Evolutionary conservation across 1,140 invertebrate genomes (phyloP).

Genomic region (Belonocnema kinseyi): DNA sequence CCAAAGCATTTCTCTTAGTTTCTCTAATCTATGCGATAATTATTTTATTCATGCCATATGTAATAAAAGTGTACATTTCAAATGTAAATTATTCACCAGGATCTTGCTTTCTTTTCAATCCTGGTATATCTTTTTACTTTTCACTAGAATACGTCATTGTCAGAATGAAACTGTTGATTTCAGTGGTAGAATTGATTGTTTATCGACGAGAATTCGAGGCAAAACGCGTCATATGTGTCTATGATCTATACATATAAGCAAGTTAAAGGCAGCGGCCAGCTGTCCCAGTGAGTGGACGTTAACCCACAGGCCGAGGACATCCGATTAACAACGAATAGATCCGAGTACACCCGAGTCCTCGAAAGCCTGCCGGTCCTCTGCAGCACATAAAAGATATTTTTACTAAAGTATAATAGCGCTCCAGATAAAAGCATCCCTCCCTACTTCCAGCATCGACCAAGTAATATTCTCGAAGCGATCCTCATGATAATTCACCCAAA

Average conservation of each 20-base stretch:
- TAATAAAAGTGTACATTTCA: too few species aligned
- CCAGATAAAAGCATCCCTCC: slow-evolving; percentile 49
- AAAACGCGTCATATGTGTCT: neutral
- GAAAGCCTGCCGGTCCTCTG: slow-evolving; percentile 46
- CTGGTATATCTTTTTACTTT: too few species aligned
- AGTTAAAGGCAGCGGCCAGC: slow-evolving; percentile 65
- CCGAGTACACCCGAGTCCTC: slow-evolving; percentile 53
- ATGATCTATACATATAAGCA: slow-evolving; percentile 53
- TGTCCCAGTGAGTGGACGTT: slow-evolving; percentile 75
- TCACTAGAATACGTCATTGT: too few species aligned
- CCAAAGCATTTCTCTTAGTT: too few species aligned
- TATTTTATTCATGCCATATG: too few species aligned
- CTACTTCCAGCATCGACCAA: neutral
- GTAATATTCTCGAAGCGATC: slow-evolving; percentile 18
- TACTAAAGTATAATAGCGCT: slow-evolving; percentile 43
- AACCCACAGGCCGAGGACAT: slow-evolving; percentile 70
- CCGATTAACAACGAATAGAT: slow-evolving; percentile 52
- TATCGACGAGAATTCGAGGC: neutral
- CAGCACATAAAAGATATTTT: slow-evolving; percentile 56
- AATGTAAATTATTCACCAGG: too few species aligned
- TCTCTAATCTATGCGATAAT: too few species aligned
- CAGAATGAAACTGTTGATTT: neutral
- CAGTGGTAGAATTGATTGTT: neutral
- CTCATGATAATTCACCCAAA: slow-evolving; percentile 12
- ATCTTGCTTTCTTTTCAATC: too few species aligned